A percentile compares a stretch with the other conserved stretches of the same genome.
These are phyloP conservation scores for Stenolophus ochropezus DNA, from an alignment of 2,888 invertebrate genomes.

Conservation along the genomic window DNA sequence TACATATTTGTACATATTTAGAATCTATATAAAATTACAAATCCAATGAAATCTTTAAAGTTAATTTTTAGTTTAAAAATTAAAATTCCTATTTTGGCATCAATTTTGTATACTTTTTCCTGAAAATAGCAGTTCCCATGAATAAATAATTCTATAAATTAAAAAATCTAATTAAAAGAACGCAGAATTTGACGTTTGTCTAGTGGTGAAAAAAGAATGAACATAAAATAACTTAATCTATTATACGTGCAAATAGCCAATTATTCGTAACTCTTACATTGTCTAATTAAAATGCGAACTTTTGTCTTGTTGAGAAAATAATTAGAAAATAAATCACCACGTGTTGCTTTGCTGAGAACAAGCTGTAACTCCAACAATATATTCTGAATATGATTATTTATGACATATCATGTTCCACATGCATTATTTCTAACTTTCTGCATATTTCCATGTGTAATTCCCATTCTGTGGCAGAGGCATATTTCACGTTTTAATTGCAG, in stretches of 20 bases:
- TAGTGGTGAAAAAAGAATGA: neutral
- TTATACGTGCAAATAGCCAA: neutral
- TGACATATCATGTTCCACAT: constrained; percentile 2
- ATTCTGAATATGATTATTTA: neutral
- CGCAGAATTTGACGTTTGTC: too few species aligned
- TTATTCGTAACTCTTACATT: neutral
- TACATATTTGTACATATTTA: too few species aligned
- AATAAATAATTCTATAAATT: too few species aligned
- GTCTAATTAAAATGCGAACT: neutral
- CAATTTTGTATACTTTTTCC: too few species aligned
- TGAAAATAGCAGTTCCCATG: too few species aligned
- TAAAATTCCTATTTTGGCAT: too few species aligned
- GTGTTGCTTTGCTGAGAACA: neutral
- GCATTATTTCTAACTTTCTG: neutral
- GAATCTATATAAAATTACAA: too few species aligned
- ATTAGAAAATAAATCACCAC: neutral
- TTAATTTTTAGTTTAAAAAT: too few species aligned
- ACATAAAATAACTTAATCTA: neutral
- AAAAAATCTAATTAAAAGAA: too few species aligned
- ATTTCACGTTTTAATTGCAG: constrained; percentile 28
- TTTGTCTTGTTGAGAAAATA: neutral
- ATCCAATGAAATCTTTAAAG: too few species aligned
- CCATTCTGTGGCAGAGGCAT: neutral
- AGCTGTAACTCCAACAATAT: neutral
- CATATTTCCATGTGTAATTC: neutral